Conservation (phyloP, 2,888 invertebrate species). For the Eubasilissa splendida region DNA sequence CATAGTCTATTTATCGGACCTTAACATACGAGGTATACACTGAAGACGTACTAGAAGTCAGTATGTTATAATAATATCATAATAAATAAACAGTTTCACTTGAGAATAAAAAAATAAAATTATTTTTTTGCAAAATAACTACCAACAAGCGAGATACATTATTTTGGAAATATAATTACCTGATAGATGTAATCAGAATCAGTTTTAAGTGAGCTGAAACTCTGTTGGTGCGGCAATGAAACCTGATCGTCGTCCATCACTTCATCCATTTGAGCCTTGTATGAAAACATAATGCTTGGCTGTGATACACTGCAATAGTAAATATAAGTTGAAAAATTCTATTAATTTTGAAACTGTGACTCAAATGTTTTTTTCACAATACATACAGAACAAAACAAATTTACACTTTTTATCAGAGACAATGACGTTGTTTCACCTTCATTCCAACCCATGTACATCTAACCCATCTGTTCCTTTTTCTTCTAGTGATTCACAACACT, state of each 20-base stretch:
- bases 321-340: background rate
- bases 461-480: no score
- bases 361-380: background rate
- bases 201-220: constrained; percentile 81
- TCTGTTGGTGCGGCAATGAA: constrained; percentile 82
- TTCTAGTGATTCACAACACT: no score
- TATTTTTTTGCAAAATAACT: background rate
- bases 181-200: constrained; percentile 85
- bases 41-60: no score
- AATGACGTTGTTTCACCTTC: no score
- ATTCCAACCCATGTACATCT: no score
- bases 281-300: constrained; percentile 84
- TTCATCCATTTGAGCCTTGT: constrained; percentile 86
- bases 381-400: constrained; percentile 60
- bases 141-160: background rate
- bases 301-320: constrained; percentile 75
- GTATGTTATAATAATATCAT: no score
- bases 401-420: no score
- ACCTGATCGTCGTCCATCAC: constrained; percentile 83
- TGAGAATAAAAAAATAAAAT: constrained; percentile 26
- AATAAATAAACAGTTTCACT: constrained; percentile 26
- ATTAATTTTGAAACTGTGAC: no score
- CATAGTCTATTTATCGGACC: no score
- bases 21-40: no score
- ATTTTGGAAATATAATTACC: constrained; percentile 64